Evolutionary conservation across 2,888 invertebrate genomes (phyloP).

Genomic region (Entomobrya multifasciata): DNA sequence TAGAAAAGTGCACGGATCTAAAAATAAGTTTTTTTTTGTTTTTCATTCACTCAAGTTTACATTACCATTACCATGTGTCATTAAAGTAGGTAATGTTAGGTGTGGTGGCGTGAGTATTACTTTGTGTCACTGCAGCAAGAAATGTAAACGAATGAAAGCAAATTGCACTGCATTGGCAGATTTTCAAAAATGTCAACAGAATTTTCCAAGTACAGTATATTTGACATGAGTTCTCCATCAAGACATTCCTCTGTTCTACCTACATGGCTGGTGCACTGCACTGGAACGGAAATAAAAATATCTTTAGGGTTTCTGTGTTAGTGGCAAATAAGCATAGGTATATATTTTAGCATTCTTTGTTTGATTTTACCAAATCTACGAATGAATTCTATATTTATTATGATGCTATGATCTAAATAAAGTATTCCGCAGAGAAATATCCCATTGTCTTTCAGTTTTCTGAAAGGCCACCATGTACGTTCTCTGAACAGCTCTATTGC

Average conservation of each 20-base stretch:
- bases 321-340: too few relatives aligned
- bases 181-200: constrained; percentile 48
- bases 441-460: too few relatives aligned
- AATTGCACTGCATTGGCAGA: constrained; percentile 35
- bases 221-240: neutral
- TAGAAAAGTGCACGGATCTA: constrained; percentile 10
- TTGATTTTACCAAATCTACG: too few relatives aligned
- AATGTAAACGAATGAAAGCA: neutral
- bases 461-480: too few relatives aligned
- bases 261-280: neutral
- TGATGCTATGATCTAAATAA: too few relatives aligned
- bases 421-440: too few relatives aligned
- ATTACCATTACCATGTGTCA: neutral
- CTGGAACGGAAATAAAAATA: too few relatives aligned
- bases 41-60: constrained; percentile 32
- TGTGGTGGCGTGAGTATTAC: constrained; percentile 31
- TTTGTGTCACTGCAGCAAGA: constrained; percentile 10
- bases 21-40: constrained; percentile 18
- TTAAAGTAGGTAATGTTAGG: neutral
- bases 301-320: too few relatives aligned
- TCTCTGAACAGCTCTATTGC: too few relatives aligned
- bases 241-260: neutral
- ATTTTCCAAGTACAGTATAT: neutral
- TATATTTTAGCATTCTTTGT: too few relatives aligned
- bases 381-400: too few relatives aligned